phyloP scores from a whole-genome alignment of 2,888 invertebrate genomes.

The Eupeodes luniger region DNA sequence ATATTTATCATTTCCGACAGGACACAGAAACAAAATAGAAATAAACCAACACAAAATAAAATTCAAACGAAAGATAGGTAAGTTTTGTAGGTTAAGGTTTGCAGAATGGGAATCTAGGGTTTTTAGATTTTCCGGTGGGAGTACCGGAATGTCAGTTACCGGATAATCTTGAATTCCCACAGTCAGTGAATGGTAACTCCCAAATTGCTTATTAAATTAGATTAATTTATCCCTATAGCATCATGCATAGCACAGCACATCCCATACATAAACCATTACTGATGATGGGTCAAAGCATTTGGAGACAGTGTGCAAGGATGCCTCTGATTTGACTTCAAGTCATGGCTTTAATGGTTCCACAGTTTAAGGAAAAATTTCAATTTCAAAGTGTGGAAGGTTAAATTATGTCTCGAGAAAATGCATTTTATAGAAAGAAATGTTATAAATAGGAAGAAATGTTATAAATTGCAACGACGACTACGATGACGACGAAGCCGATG shows the following conservation, averaged over 20 bases:
- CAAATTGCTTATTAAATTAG: slow-evolving; percentile 43
- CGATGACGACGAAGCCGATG: no score
- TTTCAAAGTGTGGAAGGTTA: no score
- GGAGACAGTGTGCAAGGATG: background rate
- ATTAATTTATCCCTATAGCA: slow-evolving; percentile 20
- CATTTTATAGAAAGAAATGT: background rate
- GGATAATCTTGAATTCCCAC: slow-evolving; percentile 26
- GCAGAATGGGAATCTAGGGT: background rate
- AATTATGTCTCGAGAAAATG: background rate
- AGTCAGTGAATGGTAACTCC: slow-evolving; percentile 8
- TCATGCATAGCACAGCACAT: background rate
- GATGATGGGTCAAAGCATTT: background rate
- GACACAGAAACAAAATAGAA: slow-evolving; percentile 14
- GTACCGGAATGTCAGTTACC: slow-evolving; percentile 25
- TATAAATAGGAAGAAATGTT: background rate
- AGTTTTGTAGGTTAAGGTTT: no score
- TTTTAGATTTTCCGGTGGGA: slow-evolving; percentile 8
- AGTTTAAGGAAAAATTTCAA: background rate
- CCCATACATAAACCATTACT: background rate
- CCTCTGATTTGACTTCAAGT: background rate
- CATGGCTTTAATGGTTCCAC: background rate
- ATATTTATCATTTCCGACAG: slow-evolving; percentile 46
- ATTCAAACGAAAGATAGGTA: background rate
- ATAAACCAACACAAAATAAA: background rate
- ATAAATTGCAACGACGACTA: background rate